phyloP scores from a whole-genome alignment of 2,888 invertebrate genomes.

The Siphonodentalium dalli region DNA sequence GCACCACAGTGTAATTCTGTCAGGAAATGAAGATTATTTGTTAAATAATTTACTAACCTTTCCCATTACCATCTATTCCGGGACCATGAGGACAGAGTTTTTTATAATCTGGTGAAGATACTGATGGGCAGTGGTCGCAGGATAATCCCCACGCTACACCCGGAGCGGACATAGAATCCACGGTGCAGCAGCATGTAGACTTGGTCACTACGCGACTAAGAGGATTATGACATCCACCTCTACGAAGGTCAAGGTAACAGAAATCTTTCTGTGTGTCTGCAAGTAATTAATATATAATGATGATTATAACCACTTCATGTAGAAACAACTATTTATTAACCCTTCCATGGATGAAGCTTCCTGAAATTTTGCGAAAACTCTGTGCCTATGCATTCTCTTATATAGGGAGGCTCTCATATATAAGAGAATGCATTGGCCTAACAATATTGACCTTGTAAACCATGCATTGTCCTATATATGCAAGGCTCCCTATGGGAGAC shows the following conservation, averaged over 20 bases:
- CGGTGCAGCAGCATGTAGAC: conserved; percentile 85
- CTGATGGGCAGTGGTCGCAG: conserved; percentile 79
- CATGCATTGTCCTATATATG: no score
- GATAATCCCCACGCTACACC: conserved; percentile 79
- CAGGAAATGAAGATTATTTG: neutral
- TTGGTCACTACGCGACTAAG: conserved; percentile 80
- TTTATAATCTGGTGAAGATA: conserved; percentile 75
- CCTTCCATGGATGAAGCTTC: no score
- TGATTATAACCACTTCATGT: neutral
- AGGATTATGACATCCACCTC: conserved; percentile 80
- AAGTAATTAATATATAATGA: no score
- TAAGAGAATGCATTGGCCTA: no score
- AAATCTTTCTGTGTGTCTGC: conserved; percentile 81
- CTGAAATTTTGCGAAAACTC: no score
- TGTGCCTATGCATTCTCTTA: no score
- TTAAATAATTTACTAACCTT: conserved; percentile 67
- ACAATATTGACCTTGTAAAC: no score
- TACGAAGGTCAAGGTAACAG: conserved; percentile 79
- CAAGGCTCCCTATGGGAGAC: no score
- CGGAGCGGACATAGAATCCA: conserved; percentile 69
- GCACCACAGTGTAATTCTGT: no score
- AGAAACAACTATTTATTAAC: no score
- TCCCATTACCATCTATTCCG: conserved; percentile 81
- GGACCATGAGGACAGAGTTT: conserved; percentile 79
- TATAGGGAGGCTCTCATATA: no score